phyloP scores from a whole-genome alignment of 2,888 invertebrate genomes.

The Platycnemis pennipes region DNA sequence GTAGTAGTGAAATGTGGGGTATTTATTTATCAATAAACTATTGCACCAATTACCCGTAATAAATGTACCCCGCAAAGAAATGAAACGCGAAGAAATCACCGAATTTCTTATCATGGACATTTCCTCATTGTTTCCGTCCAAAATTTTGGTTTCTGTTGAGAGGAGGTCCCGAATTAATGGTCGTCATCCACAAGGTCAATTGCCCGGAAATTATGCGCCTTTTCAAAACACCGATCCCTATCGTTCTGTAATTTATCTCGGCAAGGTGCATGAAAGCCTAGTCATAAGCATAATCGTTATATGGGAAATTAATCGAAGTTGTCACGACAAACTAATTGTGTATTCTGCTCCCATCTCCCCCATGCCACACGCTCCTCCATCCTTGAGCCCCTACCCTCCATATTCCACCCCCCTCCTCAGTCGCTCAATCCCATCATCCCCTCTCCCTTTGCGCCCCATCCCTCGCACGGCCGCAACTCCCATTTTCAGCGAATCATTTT shows the following conservation, averaged over 20 bases:
- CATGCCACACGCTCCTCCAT: not conserved
- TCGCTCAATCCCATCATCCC: not conserved
- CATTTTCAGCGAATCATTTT: constrained; percentile 35
- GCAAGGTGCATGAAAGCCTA: not conserved
- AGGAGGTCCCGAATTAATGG: not conserved
- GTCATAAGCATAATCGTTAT: not conserved
- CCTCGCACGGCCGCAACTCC: not conserved
- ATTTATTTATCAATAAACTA: too few relatives aligned
- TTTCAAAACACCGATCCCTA: not conserved
- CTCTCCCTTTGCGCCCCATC: not conserved
- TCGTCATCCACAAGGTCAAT: not conserved
- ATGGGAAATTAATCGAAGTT: constrained; percentile 19
- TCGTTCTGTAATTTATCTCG: not conserved
- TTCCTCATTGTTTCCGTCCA: not conserved
- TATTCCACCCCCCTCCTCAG: not conserved
- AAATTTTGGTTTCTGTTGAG: not conserved
- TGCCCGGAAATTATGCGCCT: not conserved
- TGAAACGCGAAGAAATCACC: too few relatives aligned
- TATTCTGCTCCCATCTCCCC: not conserved
- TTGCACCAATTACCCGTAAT: too few relatives aligned
- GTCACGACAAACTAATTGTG: constrained; percentile 29
- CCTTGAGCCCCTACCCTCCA: not conserved
- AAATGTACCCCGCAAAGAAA: too few relatives aligned
- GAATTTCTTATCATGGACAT: too few relatives aligned
- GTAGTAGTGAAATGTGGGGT: too few relatives aligned